Base-by-base conservation (phyloP, 2,113 vertebrate species). In the Ceratotherium simum region DNA sequence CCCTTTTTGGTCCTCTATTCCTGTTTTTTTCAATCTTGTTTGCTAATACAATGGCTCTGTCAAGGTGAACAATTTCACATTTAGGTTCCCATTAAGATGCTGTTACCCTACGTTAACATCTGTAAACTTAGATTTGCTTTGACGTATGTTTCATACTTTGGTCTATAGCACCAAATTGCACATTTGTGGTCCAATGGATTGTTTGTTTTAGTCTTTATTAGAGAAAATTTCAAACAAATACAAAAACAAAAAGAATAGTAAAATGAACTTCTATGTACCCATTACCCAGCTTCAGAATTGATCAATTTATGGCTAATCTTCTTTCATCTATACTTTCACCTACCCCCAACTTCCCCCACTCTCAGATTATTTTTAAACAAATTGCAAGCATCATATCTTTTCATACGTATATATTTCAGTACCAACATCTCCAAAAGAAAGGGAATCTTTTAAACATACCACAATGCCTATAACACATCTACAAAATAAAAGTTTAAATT, bases 161-260 rank as follows among this genome's bases (percentile, higher is more conserved):
- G 46, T 46, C 17, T 90, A 69, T 3, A 75, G 12, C 11, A 46
- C 48, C n/a, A 92, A 73, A 83, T 62, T 94, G 13, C 20, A 69
- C 31, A 4, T 75, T 42, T 90, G 36, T 25, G 8, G n/a, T 46
- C 39, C 18, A 70, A 2, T n/a, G 14, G 6, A 11, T 58, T 54
- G 4, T 48, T 65, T 91, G 13, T 54, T 96, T 92, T 67, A 25
- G 3, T 51, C 92, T 64, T 79, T 33, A 42, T 90, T 82, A 46
- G 8, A 73, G 42, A 87, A 75, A 11, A 86, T 80, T 85, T 91
- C 64, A 75, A 97, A 69, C 29, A 58, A 91, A 93, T 39, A 58
- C 29, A 67, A 84, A 94, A 96, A 51, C 48, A 46, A 23, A 81
- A 27, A 70, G 29, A 76, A 33, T 20, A 76, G 67, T 83, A 76